Evolutionary conservation across 1,140 invertebrate genomes (phyloP), one percentile per base, ranked within the genome.

Genomic region (Dendroctonus valens): DNA sequence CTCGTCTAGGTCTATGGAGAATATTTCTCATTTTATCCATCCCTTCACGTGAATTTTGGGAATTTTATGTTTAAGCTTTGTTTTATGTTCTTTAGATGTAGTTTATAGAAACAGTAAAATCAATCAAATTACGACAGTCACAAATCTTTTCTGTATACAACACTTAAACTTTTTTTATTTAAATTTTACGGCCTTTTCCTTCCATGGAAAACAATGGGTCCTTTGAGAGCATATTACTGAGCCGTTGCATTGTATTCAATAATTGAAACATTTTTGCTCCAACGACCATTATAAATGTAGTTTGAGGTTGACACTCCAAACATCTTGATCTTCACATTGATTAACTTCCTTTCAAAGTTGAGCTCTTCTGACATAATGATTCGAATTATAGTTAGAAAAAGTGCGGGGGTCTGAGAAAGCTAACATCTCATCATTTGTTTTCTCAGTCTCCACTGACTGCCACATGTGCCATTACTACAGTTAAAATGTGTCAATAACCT

Each of bases 401-500:
- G 40, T 37, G 37, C 41, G 9, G 39, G 6, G 12, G 41, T 6
- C 37, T 44, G 12, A 59, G 6, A 41, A 57, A 26, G 52, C 52
- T 40, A n/a, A 54, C 52, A 41, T 5, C 26, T 26, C 26, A 26
- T 60, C 44, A 39, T 60, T 60, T 60, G 53, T 62, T 53, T 62
- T 53, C 46, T 40, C 15, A 61, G 15, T 8, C 57, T 39, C 40
- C 11, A n/a, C n/a, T 8, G 54, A 8, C 7, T 40, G 6, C 7
- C 15, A 52, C 41, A 44, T 37, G 37, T 53, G 50, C 12, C n/a
- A 41, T 12, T 41, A 14, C 38, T 57, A 41, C 42, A 53, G 41
- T 62, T 62, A 41, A 62, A 62, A 53, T 62, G 50, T 53, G 60
- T 53, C 60, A 62, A 53, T 53, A 53, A 53, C 60, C 40, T 52